Percentiles rank a stretch among this genome's conserved stretches.
These are phyloP conservation scores for Onychostoma macrolepis DNA, from an alignment of 2,113 vertebrate genomes.

Conservation along the genomic window DNA sequence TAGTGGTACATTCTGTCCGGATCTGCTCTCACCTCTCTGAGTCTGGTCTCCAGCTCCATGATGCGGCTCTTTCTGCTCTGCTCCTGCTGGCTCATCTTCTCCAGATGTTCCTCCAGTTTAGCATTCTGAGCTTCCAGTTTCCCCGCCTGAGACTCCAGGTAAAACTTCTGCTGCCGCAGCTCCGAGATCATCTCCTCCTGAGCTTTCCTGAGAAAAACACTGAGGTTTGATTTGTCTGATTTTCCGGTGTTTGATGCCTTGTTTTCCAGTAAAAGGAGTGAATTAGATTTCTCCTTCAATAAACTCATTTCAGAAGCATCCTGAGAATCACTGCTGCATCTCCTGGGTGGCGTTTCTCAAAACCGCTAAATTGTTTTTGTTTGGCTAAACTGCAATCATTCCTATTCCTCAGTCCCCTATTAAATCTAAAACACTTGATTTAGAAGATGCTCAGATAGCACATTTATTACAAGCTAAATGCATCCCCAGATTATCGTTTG, in stretches of 20 bases:
- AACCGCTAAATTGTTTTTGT: neutral
- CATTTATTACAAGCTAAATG: neutral
- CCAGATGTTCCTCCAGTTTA: conserved; percentile 95
- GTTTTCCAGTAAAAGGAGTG: neutral
- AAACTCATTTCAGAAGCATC: neutral
- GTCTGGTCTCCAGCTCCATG: conserved; percentile 89
- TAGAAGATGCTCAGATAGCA: neutral
- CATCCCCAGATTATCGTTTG: neutral
- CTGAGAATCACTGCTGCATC: neutral
- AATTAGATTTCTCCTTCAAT: neutral
- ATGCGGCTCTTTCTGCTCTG: conserved; percentile 91
- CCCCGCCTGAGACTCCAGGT: conserved; percentile 96
- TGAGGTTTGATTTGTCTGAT: neutral
- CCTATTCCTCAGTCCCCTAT: neutral
- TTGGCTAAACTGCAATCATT: neutral
- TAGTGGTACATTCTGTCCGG: too few relatives aligned
- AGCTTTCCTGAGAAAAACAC: conserved; percentile 86
- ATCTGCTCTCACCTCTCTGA: conserved; percentile 81
- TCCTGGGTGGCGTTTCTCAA: neutral
- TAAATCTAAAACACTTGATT: neutral
- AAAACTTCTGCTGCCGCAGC: conserved; percentile 98
- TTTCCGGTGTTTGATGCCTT: neutral
- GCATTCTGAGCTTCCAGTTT: conserved; percentile 96
- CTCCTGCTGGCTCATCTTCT: conserved; percentile 96
- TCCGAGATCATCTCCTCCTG: conserved; percentile 99